Evolutionary conservation across 2,888 invertebrate species (phyloP), one percentile per base, ranked within the genome.

Genomic region (Sycophila texana): DNA sequence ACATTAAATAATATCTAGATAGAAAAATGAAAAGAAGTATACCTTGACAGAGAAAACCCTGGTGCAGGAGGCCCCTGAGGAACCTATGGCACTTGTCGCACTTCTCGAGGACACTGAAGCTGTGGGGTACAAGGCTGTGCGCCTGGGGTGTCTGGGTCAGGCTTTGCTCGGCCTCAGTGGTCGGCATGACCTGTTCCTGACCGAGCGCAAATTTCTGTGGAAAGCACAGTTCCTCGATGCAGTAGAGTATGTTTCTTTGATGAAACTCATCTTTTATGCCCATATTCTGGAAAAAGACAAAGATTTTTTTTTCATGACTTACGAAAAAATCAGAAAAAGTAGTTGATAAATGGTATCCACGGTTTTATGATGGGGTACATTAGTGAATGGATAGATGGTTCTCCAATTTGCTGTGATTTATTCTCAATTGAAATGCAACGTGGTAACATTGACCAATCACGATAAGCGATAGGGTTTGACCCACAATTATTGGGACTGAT

Each of bases 1-100:
- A 1, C 53, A 53, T 53, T n/a, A 0, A 53, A 53, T 14, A 53
- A 51, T 51, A 51, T 3, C 2, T 1, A 16, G 4, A 58, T 5
- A 14, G 47, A 53, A 53, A 60, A 47, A 26, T 1, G 20, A 13
- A 49, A 16, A 55, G 30, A 49, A 22, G 58, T 79, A 76, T 85
- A 89, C 94, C 93, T 91, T 94, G 92, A 88, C 95, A 95, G 83
- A 94, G 92, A 81, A 94, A 92, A 70, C 95, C 95, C 90, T 95
- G 95, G 86, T 94, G 94, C 85, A 94, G 91, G 63, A 95, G 91
- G 65, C 95, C 95, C 84, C 94, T 91, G 83, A 95, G 91, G 88
- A 93, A 94, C 89, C 94, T 94, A 89, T 94, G 93, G 90, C 95
- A 95, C 89, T 94, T 93, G 89, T 94, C 94, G 91, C 95, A 95